Base-by-base conservation (phyloP, 2,797 vertebrate genomes). In the Cryptoblepharus egeriae region DNA sequence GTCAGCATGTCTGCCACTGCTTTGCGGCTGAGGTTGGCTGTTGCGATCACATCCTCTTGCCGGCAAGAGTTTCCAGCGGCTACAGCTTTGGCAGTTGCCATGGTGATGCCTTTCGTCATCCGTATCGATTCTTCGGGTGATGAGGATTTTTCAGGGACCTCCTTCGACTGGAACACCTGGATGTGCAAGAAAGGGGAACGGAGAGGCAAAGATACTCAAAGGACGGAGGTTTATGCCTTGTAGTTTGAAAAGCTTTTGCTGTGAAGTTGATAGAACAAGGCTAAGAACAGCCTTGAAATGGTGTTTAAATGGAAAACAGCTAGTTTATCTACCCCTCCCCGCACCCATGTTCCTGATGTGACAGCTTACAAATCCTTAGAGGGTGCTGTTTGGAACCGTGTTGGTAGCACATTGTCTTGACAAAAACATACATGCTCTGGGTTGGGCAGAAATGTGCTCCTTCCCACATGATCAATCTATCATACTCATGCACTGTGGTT, bases 101-200 rank as follows among this genome's bases (percentile, higher is more conserved):
- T 96, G 91, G 99, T 99, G 96, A 99, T 99, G 91, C 98, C 98
- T 96, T 99, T 99, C 45, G 98, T 99, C 97, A 99, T 99, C 83
- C 98, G 97, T 81, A 98, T 99, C 30, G 99, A 99, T 93, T 99
- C 98, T 87, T 99, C 99, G 5, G 99, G 98, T 72, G 97, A 96
- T 75, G 98, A 96, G 70, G 94, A 96, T 95, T 97, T 98, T 75
- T 99, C 98, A 37, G 98, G 98, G 89, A 96, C 63, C 69, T 98
- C 97, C 55, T 96, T 98, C 28, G 97, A 98, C 93, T 98, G 98
- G 90, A 99, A 99, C 79, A 99, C 96, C 99, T 99, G 90, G 35
- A 92, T 79, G 84, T 13, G 85, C 5, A 22, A 7, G 7, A 85
- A 84, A 3, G 39, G n/a, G 39, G 13, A 3, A 5, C n/a, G 37